Evolutionary conservation across 2,797 vertebrate genomes (phyloP).

Genomic region (Melanotaenia maccullochi): DNA sequence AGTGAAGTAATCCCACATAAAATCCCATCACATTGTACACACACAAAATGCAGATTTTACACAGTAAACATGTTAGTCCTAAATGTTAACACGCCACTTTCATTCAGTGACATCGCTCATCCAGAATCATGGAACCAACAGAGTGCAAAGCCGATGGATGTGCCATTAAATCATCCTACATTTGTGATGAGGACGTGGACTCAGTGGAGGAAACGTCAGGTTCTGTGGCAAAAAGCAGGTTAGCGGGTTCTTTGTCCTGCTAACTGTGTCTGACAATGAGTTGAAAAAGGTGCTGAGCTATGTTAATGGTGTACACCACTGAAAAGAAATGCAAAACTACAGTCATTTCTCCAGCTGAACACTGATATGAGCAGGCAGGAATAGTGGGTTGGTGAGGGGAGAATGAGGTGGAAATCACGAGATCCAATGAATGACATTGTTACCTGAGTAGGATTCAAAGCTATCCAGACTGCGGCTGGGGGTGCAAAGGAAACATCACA

Average conservation of each 20-base stretch:
- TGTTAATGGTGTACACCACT: slow-evolving; percentile 42
- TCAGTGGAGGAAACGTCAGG: slow-evolving; percentile 31
- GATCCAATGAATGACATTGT: slow-evolving; percentile 60
- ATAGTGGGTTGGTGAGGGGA: slow-evolving; percentile 45
- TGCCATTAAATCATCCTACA: slow-evolving; percentile 37
- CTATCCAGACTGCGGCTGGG: slow-evolving; percentile 87
- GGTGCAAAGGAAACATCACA: slow-evolving; percentile 79
- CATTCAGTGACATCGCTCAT: slow-evolving; percentile 3
- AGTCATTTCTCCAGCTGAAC: slow-evolving; percentile 32
- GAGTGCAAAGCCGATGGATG: slow-evolving; percentile 46
- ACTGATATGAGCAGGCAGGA: slow-evolving; percentile 56
- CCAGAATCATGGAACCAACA: slow-evolving; percentile 3
- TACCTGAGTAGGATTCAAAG: slow-evolving; percentile 88
- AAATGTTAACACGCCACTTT: slow-evolving; percentile 10
- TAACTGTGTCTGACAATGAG: not conserved
- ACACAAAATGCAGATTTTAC: not conserved
- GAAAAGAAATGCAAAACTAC: slow-evolving; percentile 28
- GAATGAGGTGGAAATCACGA: slow-evolving; percentile 57
- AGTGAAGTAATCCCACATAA: not conserved
- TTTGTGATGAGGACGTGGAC: slow-evolving; percentile 51
- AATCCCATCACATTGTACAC: not conserved
- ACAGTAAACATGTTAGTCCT: slow-evolving; percentile 16
- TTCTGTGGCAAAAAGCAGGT: slow-evolving; percentile 21
- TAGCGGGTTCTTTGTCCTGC: too few species aligned
- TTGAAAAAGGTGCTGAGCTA: slow-evolving; percentile 36